phyloP scores from a whole-genome alignment of 2,113 vertebrate genomes.

The Miniopterus natalensis region DNA sequence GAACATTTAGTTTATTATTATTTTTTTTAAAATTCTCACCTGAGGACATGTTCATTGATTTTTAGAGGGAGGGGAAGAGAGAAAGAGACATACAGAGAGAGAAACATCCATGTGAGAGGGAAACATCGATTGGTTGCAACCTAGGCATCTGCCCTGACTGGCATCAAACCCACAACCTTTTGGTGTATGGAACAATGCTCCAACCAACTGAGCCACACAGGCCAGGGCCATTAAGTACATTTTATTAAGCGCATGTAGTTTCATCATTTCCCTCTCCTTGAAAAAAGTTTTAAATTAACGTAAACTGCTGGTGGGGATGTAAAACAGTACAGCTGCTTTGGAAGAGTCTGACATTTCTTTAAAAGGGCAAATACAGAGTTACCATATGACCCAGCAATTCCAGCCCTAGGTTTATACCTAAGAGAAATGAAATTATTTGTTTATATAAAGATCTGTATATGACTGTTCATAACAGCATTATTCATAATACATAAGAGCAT shows the following conservation, averaged over 20 bases:
- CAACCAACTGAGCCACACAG: too few species aligned
- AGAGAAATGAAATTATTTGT: slow-evolving; percentile 36
- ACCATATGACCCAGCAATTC: not conserved
- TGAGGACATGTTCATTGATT: too few species aligned
- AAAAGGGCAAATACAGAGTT: slow-evolving; percentile 50
- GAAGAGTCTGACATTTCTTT: slow-evolving; percentile 5
- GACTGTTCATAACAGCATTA: not conserved
- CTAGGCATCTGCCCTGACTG: too few species aligned
- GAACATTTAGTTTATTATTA: not conserved
- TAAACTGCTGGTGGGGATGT: not conserved
- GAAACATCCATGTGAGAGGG: too few species aligned
- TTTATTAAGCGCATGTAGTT: not conserved
- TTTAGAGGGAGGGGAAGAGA: too few species aligned
- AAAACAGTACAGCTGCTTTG: slow-evolving; percentile 56
- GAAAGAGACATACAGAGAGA: too few species aligned
- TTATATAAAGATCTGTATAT: not conserved
- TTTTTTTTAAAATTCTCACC: too few species aligned
- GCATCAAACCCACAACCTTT: too few species aligned
- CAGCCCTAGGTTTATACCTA: not conserved
- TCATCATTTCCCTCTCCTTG: not conserved
- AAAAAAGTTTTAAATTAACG: slow-evolving; percentile 21
- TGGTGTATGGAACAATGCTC: too few species aligned
- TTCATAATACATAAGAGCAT: not conserved
- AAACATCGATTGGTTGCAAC: too few species aligned
- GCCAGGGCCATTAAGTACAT: not conserved